Conservation (phyloP, 1,140 invertebrate species). For the Agrilus planipennis region DNA sequence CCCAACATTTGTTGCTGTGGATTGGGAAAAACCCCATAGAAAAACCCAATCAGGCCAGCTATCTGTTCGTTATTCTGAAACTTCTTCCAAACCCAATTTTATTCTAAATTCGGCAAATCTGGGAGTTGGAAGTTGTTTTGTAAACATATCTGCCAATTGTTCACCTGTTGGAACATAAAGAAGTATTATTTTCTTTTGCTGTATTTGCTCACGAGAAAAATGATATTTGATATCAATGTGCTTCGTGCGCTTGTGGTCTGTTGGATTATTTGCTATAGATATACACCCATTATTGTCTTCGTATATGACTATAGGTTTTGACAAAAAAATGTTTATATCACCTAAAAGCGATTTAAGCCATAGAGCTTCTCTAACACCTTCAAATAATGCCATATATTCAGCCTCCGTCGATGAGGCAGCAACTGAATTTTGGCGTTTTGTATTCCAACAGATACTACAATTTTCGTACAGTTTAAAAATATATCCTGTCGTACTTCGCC, state of each 20-base stretch:
- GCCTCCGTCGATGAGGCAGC: slow-evolving; percentile 29
- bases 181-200: slow-evolving; percentile 12
- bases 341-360: too few species aligned
- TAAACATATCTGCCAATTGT: slow-evolving; percentile 21
- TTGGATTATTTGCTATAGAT: slow-evolving; percentile 7
- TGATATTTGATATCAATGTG: slow-evolving; percentile 27
- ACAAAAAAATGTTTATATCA: too few species aligned
- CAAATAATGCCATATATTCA: slow-evolving; percentile 21
- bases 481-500: slow-evolving; percentile 32
- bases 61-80: too few species aligned
- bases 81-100: too few species aligned
- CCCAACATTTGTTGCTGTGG: too few species aligned
- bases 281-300: slow-evolving; percentile 14
- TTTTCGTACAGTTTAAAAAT: slow-evolving; percentile 18
- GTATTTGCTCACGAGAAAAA: slow-evolving; percentile 16
- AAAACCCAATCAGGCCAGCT: too few species aligned
- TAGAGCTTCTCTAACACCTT: slow-evolving; percentile 15
- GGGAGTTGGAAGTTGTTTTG: slow-evolving; percentile 9
- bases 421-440: slow-evolving; percentile 19
- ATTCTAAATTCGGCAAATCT: slow-evolving; percentile 10
- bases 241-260: slow-evolving; percentile 20
- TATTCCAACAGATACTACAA: slow-evolving; percentile 8
- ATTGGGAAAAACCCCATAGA: too few species aligned
- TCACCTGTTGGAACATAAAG: slow-evolving; percentile 12
- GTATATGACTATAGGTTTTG: slow-evolving; percentile 11